Evolutionary conservation across 2,888 invertebrate genomes (phyloP).

Genomic region (Pachycephus smyrnensis): DNA sequence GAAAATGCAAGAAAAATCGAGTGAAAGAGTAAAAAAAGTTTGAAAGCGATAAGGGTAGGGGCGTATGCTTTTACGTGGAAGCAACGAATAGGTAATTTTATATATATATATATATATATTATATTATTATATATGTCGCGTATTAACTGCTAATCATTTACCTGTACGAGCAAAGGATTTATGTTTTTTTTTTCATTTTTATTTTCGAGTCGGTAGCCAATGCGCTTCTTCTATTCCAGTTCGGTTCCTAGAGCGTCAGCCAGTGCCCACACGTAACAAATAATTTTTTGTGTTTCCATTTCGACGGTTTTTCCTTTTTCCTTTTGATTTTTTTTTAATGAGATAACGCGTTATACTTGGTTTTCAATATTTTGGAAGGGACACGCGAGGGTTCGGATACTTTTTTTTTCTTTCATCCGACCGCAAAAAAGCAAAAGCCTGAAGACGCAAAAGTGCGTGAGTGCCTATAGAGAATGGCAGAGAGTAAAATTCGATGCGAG

Average conservation of each 20-base stretch:
- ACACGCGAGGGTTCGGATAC: not conserved
- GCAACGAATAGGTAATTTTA: constrained; percentile 6
- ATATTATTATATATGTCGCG: not conserved
- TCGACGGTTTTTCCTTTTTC: not conserved
- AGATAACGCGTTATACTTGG: not conserved
- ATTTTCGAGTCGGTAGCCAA: not conserved
- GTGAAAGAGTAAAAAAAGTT: constrained; percentile 15
- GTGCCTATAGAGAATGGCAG: not conserved
- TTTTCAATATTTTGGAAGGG: not conserved
- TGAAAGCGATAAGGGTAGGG: constrained; percentile 5
- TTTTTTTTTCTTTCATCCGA: not conserved
- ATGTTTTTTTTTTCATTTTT: constrained; percentile 19
- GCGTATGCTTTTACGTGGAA: not conserved
- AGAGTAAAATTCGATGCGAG: not conserved
- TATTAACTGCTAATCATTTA: not conserved
- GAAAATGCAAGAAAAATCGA: constrained; percentile 15
- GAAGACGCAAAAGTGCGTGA: not conserved
- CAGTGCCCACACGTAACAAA: not conserved
- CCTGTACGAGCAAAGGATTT: constrained; percentile 16
- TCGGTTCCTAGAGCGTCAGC: constrained; percentile 7
- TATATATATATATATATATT: constrained; percentile 5
- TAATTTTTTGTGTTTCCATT: not conserved
- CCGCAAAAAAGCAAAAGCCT: not conserved
- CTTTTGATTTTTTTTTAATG: not conserved
- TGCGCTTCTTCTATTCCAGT: constrained; percentile 1